A percentile compares a stretch with the other conserved stretches of the same genome.
Evolutionary conservation across 1,140 invertebrate species (phyloP).

Genomic region (Pomacea maculata): DNA sequence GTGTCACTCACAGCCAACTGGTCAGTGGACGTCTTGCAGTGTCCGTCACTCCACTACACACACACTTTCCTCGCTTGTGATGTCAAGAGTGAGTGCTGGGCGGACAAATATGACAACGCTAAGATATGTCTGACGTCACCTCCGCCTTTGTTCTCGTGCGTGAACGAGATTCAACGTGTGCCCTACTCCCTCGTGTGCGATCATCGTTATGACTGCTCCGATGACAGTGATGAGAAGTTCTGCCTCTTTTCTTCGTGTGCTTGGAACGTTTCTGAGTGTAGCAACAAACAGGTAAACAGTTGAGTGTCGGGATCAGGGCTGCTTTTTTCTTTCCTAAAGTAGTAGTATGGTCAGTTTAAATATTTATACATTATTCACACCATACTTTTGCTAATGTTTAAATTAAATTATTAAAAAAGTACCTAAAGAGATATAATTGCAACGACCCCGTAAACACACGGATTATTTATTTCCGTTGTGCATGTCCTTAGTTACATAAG

Average conservation of each 20-base stretch:
- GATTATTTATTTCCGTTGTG: no score
- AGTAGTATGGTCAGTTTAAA: no score
- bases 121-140: not conserved
- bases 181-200: slow-evolving; percentile 26
- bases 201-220: slow-evolving; percentile 1
- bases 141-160: slow-evolving; percentile 4
- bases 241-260: slow-evolving; percentile 1
- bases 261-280: not conserved
- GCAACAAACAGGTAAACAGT: not conserved
- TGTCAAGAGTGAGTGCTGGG: slow-evolving; percentile 3
- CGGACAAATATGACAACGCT: not conserved
- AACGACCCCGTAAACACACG: no score
- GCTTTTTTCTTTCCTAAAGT: no score
- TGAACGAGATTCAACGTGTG: not conserved
- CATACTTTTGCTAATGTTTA: no score
- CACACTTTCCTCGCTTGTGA: slow-evolving; percentile 17
- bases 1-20: no score
- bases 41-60: slow-evolving; percentile 5
- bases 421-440: no score
- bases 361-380: no score
- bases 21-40: not conserved
- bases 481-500: no score
- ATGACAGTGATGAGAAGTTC: slow-evolving; percentile 12
- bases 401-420: no score
- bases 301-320: no score